Percentiles rank a stretch among this genome's conserved stretches.
These are phyloP conservation scores for Danio tinwini DNA, from an alignment of 2,797 vertebrate genomes.

Conservation along the genomic window DNA sequence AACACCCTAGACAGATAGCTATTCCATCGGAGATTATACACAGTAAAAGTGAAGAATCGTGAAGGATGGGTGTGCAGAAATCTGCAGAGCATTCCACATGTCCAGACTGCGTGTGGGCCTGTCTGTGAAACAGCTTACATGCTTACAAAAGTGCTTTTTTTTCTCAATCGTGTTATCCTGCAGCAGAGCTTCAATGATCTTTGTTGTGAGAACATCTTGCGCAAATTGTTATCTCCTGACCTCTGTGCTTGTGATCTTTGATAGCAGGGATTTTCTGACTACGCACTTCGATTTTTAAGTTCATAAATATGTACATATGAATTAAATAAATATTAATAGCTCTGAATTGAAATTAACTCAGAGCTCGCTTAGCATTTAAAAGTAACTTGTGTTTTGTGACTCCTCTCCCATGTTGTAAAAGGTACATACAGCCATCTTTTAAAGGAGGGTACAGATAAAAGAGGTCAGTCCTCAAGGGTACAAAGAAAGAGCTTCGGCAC, in stretches of 20 bases:
- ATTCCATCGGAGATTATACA: neutral
- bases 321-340: neutral
- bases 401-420: neutral
- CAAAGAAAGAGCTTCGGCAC: constrained; percentile 7
- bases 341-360: neutral
- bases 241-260: constrained; percentile 47
- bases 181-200: constrained; percentile 1
- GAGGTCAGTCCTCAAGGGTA: constrained; percentile 1
- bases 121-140: constrained; percentile 8
- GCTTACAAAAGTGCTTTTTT: constrained; percentile 65
- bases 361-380: constrained; percentile 25
- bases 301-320: constrained; percentile 67
- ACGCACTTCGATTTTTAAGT: constrained; percentile 45
- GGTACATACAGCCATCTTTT: neutral
- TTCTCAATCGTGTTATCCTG: constrained; percentile 51
- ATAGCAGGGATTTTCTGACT: constrained; percentile 17
- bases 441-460: neutral
- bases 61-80: neutral
- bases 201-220: neutral
- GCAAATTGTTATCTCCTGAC: constrained; percentile 11
- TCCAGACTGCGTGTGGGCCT: neutral
- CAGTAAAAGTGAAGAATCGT: neutral
- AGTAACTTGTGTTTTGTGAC: constrained; percentile 5
- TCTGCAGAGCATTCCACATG: neutral
- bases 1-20: neutral